Base-by-base conservation (phyloP, 92 coral and sea anemone genomes). In the Scolanthus callimorphus region DNA sequence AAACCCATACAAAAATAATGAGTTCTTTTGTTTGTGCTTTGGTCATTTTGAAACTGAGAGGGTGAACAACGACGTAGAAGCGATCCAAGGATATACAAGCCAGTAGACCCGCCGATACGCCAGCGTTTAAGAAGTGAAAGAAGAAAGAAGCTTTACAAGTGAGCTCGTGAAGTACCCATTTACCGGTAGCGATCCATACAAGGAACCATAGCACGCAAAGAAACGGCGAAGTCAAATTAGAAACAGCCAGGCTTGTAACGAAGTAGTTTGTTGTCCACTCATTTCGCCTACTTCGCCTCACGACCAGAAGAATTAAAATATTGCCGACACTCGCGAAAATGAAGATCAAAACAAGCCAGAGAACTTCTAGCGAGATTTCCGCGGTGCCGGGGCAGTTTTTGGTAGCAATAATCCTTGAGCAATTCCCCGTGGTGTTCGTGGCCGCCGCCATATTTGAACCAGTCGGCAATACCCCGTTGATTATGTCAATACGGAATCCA, bases 261-360 rank as follows among this genome's bases (percentile, higher is more conserved):
- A 92, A 92, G 59, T 88, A 90, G 58, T 92, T 92, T 26, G 98
- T 92, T 0, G 96, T 92, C 98, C 98, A 92, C 77, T 92, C 96
- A 68, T 85, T 92, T 39, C 98, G 77, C 17, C 96, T 82, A 47
- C 94, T 92, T 25, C 86, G 82, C 8, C 85, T 74, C 6, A 92
- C 85, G 0, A 92, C 98, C 23, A 92, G 73, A 31, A 92, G 59
- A 1, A 92, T 84, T 20, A 92, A 31, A 17, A 76, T 57, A 38
- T 92, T 92, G 13, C 98, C 98, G 24, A 84, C 63, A 8, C 77
- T 59, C 17, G 98, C 82, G 38, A 72, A 74, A 1, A 79, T 44
- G 20, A 92, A 77, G 25, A 92, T 79, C 0, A 78, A 30, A 9
- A 83, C 70, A 8, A 92, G 52, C 49, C 60, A 59, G 26, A 84